Evolutionary conservation across 2,113 vertebrate genomes (phyloP).

Genomic region (Asarcornis scutulata): DNA sequence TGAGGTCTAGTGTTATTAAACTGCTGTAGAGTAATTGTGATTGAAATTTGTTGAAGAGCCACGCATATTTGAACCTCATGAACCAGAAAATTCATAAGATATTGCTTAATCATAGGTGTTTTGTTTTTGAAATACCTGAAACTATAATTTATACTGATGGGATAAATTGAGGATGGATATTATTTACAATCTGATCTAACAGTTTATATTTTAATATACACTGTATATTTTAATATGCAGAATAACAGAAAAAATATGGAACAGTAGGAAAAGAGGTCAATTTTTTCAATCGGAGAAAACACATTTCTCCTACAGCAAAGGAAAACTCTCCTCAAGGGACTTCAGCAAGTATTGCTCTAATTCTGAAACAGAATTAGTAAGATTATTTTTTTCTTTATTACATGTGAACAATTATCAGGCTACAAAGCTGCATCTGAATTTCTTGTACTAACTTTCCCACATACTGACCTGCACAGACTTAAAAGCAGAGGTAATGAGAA

Average conservation of each 20-base stretch:
- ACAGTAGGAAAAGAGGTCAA: not conserved
- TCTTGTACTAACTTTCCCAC: not conserved
- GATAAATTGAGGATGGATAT: not conserved
- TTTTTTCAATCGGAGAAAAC: not conserved
- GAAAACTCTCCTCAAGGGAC: not conserved
- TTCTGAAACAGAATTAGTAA: not conserved
- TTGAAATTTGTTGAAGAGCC: conserved; percentile 20
- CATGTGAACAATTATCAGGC: not conserved
- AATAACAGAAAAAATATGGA: not conserved
- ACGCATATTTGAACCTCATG: not conserved
- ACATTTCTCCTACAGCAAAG: not conserved
- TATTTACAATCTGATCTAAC: conserved; percentile 1
- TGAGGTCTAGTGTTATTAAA: conserved; percentile 26
- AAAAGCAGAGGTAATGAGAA: not conserved
- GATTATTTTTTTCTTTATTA: not conserved
- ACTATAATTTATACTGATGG: not conserved
- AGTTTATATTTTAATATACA: not conserved
- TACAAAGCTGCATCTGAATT: not conserved
- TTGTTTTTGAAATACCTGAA: conserved; percentile 17
- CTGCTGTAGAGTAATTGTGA: conserved; percentile 36
- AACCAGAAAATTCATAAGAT: conserved; percentile 1
- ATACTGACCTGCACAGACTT: not conserved
- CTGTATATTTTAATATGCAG: not conserved
- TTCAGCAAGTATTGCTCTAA: not conserved
- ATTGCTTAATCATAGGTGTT: not conserved